Percentiles rank a stretch among this genome's conserved stretches.
These are phyloP conservation scores for Idris sp. DNA, from an alignment of 1,140 invertebrate species.

Conservation along the genomic window DNA sequence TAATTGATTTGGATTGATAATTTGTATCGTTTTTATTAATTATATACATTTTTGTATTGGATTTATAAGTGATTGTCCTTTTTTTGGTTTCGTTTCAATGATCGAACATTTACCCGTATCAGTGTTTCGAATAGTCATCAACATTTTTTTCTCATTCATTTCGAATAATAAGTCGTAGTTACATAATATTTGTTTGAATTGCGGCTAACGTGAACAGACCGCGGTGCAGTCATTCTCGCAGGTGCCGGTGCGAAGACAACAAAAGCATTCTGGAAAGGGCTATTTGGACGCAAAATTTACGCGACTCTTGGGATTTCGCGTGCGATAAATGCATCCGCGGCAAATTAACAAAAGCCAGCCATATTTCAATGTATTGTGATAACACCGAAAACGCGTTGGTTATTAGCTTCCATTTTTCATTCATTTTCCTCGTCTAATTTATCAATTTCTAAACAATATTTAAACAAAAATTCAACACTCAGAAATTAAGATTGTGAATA, in stretches of 20 bases:
- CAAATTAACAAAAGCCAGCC: constrained; percentile 47
- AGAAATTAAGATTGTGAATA: too few relatives aligned
- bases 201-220: constrained; percentile 5
- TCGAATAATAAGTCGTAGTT: constrained; percentile 21
- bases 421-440: too few relatives aligned
- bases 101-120: constrained; percentile 2
- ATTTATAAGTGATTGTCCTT: too few relatives aligned
- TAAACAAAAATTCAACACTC: too few relatives aligned
- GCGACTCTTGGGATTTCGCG: constrained; percentile 43
- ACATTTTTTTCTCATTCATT: constrained; percentile 11
- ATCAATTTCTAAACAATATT: too few relatives aligned
- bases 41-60: too few relatives aligned
- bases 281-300: constrained; percentile 34
- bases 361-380: constrained; percentile 34
- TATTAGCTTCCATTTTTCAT: too few relatives aligned
- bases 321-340: constrained; percentile 53
- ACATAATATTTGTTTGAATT: constrained; percentile 47
- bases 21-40: too few relatives aligned
- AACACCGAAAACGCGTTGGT: constrained; percentile 26
- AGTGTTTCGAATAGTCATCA: constrained; percentile 15
- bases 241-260: constrained; percentile 23
- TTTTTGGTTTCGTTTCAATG: neutral
- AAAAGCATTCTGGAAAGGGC: constrained; percentile 23
- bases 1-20: too few relatives aligned
- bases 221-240: constrained; percentile 20